These are phyloP conservation scores for Nomada goodeniana DNA, from an alignment of 2,888 invertebrate genomes.

Conservation along the genomic window DNA sequence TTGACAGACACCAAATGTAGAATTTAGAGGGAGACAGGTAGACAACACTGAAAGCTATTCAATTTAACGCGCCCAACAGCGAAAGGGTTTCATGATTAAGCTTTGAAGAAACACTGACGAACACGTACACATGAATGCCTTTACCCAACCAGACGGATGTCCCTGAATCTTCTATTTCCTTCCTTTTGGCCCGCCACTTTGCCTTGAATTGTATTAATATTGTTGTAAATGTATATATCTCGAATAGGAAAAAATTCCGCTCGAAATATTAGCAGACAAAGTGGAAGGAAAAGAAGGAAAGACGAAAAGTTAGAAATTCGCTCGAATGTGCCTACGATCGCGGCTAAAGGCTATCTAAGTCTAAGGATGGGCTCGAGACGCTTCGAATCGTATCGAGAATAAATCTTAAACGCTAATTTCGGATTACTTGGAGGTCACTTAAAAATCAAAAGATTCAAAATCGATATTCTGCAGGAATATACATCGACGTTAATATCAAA, in stretches of 20 bases:
- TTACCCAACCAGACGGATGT: conserved; percentile 38
- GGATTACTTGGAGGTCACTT: no score
- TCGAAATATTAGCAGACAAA: neutral
- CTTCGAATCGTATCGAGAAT: conserved; percentile 31
- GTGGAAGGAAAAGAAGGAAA: conserved; percentile 17
- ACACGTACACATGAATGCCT: conserved; percentile 42
- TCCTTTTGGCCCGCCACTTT: neutral
- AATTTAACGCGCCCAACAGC: conserved; percentile 16
- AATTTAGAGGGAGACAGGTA: conserved; percentile 26
- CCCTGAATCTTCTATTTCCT: conserved; percentile 8
- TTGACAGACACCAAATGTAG: conserved; percentile 23
- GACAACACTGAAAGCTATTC: conserved; percentile 48
- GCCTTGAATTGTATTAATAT: neutral
- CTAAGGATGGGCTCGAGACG: conserved; percentile 45
- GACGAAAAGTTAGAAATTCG: conserved; percentile 25
- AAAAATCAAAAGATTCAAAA: neutral
- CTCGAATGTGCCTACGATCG: conserved; percentile 76
- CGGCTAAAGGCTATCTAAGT: conserved; percentile 70
- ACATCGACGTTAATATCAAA: no score
- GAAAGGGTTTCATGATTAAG: conserved; percentile 38
- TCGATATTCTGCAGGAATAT: neutral
- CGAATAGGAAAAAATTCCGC: no score
- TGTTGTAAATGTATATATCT: no score
- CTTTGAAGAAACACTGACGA: conserved; percentile 51
- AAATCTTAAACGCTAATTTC: neutral